Evolutionary conservation across 2,113 vertebrate species (phyloP).

Genomic region (Athene noctua): DNA sequence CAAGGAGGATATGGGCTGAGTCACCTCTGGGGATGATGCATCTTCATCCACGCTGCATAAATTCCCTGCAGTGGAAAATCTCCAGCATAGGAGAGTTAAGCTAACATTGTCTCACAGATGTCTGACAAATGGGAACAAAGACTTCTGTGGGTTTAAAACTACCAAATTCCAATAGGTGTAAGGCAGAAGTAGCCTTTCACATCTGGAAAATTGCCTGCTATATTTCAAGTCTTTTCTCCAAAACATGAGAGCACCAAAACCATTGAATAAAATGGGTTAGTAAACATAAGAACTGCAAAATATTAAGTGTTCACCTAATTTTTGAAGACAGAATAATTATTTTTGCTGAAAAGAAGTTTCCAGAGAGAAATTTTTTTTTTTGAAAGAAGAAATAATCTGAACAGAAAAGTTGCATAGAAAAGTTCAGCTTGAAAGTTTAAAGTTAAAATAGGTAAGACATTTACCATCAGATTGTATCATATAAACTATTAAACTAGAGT

Average conservation of each 20-base stretch:
- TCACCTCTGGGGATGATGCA: neutral
- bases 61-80: neutral
- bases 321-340: neutral
- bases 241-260: neutral
- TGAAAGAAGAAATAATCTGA: neutral
- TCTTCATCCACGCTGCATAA: neutral
- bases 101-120: neutral
- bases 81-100: neutral
- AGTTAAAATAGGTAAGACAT: neutral
- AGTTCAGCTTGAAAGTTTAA: neutral
- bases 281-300: neutral
- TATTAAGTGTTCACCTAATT: rapidly evolving
- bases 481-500: neutral
- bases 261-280: neutral
- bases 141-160: neutral
- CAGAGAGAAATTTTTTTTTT: neutral
- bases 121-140: neutral
- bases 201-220: neutral
- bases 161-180: neutral
- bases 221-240: neutral
- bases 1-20: neutral
- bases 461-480: neutral
- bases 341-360: neutral
- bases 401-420: neutral
- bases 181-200: neutral